Conservation (phyloP, 37 sponge, comb jelly and placozoan genomes). For the Chondrilla cf. caribensis region DNA sequence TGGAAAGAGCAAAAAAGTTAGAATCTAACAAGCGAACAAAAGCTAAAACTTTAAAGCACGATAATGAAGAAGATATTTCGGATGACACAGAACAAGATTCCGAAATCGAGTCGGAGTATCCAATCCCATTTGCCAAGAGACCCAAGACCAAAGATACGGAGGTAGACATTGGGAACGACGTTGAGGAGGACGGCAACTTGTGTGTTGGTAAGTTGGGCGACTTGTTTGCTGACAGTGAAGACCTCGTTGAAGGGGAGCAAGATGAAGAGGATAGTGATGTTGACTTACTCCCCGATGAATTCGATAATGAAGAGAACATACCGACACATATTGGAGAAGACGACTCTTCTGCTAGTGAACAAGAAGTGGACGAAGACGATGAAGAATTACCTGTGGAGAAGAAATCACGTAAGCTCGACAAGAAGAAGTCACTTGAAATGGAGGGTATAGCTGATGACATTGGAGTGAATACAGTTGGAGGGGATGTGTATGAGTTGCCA, state of each 20-base stretch:
- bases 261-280: conserved; percentile 11
- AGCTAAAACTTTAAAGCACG: neutral
- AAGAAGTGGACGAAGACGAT: conserved; percentile 1
- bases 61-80: neutral
- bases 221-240: conserved; percentile 1
- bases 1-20: neutral
- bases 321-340: neutral
- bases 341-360: neutral
- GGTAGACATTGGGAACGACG: neutral
- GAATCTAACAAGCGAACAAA: conserved; percentile 5
- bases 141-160: neutral
- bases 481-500: conserved; percentile 69
- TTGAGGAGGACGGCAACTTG: neutral
- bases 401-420: conserved; percentile 53
- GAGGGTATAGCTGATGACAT: conserved; percentile 42
- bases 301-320: conserved; percentile 24
- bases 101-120: neutral
- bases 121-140: neutral
- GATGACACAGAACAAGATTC: conserved; percentile 15
- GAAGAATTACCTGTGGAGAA: conserved; percentile 33
- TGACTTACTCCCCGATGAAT: conserved; percentile 17
- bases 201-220: conserved; percentile 5
- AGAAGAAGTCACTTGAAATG: neutral
- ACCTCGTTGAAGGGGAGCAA: conserved; percentile 15
- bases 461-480: conserved; percentile 1